phyloP scores from a whole-genome alignment of 2,797 vertebrate species.

The Sandelia bainsii region DNA sequence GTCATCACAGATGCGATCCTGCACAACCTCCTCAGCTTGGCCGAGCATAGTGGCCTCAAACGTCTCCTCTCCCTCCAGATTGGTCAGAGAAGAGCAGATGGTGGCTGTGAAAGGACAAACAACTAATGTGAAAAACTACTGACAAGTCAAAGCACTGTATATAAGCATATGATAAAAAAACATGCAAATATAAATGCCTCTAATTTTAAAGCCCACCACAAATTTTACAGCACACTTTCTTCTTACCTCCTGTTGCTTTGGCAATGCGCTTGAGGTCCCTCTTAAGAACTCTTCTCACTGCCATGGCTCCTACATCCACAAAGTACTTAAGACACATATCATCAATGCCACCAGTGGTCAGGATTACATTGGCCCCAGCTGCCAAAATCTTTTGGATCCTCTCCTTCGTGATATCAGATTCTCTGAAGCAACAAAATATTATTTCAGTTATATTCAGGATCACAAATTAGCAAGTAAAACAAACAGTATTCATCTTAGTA shows the following conservation, averaged over 20 bases:
- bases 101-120: slow-evolving; percentile 82
- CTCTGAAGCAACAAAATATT: slow-evolving; percentile 78
- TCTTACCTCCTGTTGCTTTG: slow-evolving; percentile 94
- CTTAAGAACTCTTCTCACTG: slow-evolving; percentile 94
- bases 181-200: background rate
- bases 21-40: slow-evolving; percentile 96
- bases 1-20: slow-evolving; percentile 96
- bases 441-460: background rate
- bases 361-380: slow-evolving; percentile 92
- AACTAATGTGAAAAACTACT: background rate
- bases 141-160: background rate
- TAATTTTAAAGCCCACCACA: background rate
- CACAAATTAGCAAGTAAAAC: background rate
- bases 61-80: slow-evolving; percentile 97
- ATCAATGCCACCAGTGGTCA: slow-evolving; percentile 96
- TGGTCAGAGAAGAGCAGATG: slow-evolving; percentile 92
- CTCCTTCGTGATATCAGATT: slow-evolving; percentile 98
- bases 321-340: slow-evolving; percentile 99
- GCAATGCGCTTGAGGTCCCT: slow-evolving; percentile 96
- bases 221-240: background rate
- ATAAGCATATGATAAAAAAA: background rate
- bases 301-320: slow-evolving; percentile 95
- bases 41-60: slow-evolving; percentile 94
- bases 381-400: slow-evolving; percentile 96
- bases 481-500: background rate